Evolutionary conservation across 2,113 vertebrate species (phyloP).

Genomic region (Rhea americana): DNA sequence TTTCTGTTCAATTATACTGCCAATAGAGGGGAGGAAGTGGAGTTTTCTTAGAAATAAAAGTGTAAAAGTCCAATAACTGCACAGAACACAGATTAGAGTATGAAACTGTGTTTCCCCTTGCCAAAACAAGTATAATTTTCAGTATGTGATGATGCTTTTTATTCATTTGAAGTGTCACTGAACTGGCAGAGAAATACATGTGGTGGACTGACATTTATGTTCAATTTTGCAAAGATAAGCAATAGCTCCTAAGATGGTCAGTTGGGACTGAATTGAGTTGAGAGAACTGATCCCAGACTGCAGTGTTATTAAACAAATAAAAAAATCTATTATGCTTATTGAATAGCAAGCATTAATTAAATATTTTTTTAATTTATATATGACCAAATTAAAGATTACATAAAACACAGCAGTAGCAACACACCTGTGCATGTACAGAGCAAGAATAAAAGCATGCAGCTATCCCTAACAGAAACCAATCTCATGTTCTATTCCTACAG

Average conservation of each 20-base stretch:
- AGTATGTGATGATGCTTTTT: neutral
- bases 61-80: neutral
- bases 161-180: neutral
- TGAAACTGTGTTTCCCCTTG: neutral
- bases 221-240: neutral
- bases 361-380: neutral
- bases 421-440: neutral
- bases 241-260: neutral
- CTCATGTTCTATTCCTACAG: neutral
- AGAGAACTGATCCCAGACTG: neutral
- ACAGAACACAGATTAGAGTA: neutral
- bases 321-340: neutral
- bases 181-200: neutral
- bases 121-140: neutral
- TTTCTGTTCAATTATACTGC: neutral
- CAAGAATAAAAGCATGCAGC: neutral
- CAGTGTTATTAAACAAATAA: neutral
- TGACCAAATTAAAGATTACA: neutral
- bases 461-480: neutral
- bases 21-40: neutral
- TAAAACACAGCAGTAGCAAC: neutral
- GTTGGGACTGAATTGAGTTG: neutral
- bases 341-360: neutral
- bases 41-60: neutral
- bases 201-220: accelerated